Base-by-base conservation (phyloP, 2,888 invertebrate genomes). In the Cerceris rybyensis region DNA sequence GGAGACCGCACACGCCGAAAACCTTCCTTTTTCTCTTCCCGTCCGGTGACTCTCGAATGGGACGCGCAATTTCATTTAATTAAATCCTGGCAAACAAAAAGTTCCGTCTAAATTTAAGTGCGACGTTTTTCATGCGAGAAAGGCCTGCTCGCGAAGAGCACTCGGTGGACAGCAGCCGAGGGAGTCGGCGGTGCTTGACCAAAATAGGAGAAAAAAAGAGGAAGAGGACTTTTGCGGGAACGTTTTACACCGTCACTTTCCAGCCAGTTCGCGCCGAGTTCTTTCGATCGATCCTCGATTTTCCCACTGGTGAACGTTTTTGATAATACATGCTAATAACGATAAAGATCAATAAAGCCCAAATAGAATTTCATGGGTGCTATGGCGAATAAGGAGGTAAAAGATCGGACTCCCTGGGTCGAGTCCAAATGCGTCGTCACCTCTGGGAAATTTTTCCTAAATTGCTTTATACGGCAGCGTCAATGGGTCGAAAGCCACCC, bases 61-160 rank as follows among this genome's bases (percentile, higher is more conserved):
- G 78, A 76, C 75, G 70, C 39, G 73, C 75, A 72, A 82, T 84
- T 85, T 81, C 65, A 78, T 84, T 80, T 80, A 82, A 84, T 84
- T 82, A 80, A 80, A 78, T 74, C 64, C 67, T 64, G 16, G 78
- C 79, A 58, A 71, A 82, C 70, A 82, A 78, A 84, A 84, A 70
- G 74, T 77, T 72, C 57, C 49, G 57, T 61, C 46, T 11, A 57
- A 70, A 69, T 71, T 75, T 68, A 75, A 83, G 69, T 50, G 70
- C 8, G 39, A 54, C 46, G 43, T 72, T 73, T 75, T 73, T 70
- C 68, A 54, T 59, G 54, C 60, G 7, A 17, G 13, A 28, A 28
- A 14, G 42, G 8, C 64, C n/a, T 8, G 16, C 16, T 50, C 13
- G 13, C 66, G 59, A 49, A 46, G 59, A 59, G 63, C 41, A 14